These are phyloP conservation scores for Molothrus ater DNA, from an alignment of 2,797 vertebrate genomes.

Conservation along the genomic window DNA sequence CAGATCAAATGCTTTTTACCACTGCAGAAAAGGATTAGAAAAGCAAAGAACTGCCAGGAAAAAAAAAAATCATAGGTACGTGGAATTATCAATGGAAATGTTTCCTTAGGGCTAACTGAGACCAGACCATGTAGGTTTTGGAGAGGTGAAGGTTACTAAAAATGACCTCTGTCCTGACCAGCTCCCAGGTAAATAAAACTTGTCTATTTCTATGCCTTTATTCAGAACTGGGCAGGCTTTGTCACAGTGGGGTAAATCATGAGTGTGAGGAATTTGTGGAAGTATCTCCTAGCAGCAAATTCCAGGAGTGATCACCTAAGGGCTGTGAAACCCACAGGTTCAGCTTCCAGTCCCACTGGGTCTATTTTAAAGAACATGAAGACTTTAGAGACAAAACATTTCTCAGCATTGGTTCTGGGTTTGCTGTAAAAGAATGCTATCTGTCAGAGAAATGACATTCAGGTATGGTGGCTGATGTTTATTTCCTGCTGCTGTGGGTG, in stretches of 20 bases:
- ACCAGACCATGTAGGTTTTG: not conserved
- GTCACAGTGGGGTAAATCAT: not conserved
- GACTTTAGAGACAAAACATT: not conserved
- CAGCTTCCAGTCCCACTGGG: not conserved
- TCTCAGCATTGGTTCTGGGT: not conserved
- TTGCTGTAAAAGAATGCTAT: not conserved
- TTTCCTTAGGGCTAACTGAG: not conserved
- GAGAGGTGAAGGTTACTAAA: not conserved
- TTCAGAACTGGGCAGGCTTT: not conserved
- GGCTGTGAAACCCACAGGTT: not conserved
- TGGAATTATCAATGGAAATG: not conserved
- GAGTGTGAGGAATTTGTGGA: not conserved
- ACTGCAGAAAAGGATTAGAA: not conserved
- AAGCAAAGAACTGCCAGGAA: not conserved
- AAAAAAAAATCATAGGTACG: not conserved
- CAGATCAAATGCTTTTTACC: not conserved
- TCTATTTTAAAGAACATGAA: not conserved
- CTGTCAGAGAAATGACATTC: not conserved
- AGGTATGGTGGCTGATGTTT: not conserved
- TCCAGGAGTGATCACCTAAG: not conserved
- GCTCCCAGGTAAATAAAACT: not conserved
- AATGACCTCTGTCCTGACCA: rapidly evolving
- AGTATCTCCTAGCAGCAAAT: not conserved
- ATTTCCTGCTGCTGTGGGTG: not conserved
- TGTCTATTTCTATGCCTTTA: not conserved